Conservation (phyloP, 2,888 invertebrate species). For the Poecilus cupreus region DNA sequence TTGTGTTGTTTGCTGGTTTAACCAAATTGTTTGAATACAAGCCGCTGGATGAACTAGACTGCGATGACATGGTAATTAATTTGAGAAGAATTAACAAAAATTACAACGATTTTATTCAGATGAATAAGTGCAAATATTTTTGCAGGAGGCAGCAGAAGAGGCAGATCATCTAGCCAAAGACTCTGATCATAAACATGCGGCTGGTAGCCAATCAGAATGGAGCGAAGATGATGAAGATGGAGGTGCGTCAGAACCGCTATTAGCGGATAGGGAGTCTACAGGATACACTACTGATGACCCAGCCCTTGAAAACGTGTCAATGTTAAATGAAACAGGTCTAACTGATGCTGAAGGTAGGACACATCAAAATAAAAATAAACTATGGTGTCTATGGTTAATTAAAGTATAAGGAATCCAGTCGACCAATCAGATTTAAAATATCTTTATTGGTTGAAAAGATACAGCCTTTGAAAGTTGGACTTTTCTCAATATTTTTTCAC, state of each 20-base stretch:
- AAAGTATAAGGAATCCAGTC: no score
- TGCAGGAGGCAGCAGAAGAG: constrained; percentile 72
- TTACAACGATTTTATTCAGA: no score
- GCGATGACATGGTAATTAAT: constrained; percentile 18
- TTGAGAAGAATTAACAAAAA: no score
- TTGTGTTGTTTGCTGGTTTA: no score
- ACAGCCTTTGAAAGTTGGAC: no score
- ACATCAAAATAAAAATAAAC: no score
- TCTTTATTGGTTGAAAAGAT: no score
- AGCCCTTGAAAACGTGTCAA: constrained; percentile 88
- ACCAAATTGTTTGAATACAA: not conserved
- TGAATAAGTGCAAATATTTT: no score
- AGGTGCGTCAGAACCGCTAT: constrained; percentile 77
- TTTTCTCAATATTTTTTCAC: no score
- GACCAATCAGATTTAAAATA: no score
- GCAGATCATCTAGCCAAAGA: constrained; percentile 72
- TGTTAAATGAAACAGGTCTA: constrained; percentile 89
- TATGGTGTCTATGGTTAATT: no score
- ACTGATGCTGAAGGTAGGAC: constrained; percentile 86
- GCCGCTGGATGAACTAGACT: constrained; percentile 3
- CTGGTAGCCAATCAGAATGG: constrained; percentile 89
- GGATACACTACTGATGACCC: constrained; percentile 93
- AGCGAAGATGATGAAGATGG: constrained; percentile 81
- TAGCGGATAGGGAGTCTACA: constrained; percentile 79
- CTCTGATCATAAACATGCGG: constrained; percentile 73